Percentiles rank a stretch among this genome's conserved stretches.
These are phyloP conservation scores for Eidolon dupreanum DNA, from an alignment of 2,797 vertebrate species.

Conservation along the genomic window DNA sequence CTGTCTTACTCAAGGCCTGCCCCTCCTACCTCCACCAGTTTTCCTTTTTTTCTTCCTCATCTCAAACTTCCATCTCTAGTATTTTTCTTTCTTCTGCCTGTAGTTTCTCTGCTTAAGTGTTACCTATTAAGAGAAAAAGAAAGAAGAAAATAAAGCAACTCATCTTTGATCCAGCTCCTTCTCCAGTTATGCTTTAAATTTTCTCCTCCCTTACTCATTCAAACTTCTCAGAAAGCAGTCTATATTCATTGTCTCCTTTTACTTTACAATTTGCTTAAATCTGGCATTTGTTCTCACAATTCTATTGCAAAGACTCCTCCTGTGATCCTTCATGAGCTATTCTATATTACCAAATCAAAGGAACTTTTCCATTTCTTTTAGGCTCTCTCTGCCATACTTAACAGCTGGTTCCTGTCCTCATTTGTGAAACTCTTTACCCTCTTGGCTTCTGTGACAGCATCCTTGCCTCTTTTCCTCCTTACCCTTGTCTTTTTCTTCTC, in stretches of 20 bases:
- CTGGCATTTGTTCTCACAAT: background rate
- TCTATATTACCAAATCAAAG: background rate
- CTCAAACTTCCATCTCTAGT: background rate
- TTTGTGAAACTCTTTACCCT: background rate
- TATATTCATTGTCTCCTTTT: background rate
- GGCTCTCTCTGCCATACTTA: background rate
- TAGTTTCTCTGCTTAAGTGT: background rate
- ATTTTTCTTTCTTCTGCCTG: background rate
- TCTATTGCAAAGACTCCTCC: background rate
- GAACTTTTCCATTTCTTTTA: background rate
- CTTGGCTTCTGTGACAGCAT: background rate
- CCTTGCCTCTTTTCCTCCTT: background rate
- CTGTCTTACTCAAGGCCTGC: background rate
- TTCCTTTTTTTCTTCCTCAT: background rate
- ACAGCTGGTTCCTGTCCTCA: background rate
- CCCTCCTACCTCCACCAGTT: background rate
- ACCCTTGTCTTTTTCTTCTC: background rate
- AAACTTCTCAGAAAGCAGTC: background rate
- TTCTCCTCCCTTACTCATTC: background rate
- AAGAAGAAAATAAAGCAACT: background rate
- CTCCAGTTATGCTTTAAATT: background rate
- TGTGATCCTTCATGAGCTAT: background rate
- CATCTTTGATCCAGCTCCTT: background rate
- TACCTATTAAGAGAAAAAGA: background rate
- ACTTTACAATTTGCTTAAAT: background rate